Base-by-base conservation (phyloP, 2,113 vertebrate genomes). In the Eptatretus burgeri region DNA sequence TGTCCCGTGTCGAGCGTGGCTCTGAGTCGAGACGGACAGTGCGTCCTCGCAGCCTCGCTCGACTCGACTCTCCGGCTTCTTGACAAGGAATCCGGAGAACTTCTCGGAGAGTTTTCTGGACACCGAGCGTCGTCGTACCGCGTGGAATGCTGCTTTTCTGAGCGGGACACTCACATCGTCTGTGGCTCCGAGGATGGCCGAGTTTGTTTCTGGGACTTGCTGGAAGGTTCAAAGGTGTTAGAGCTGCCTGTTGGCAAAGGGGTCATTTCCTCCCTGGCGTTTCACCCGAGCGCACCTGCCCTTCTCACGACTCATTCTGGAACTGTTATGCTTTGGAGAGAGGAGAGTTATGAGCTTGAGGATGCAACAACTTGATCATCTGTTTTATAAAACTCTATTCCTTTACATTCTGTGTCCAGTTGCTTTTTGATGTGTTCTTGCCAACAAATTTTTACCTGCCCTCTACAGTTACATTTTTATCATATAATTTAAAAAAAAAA, bases 1-100 rank as follows among this genome's bases (percentile, higher is more conserved):
- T 86, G 82, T 73, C 84, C 88, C 52, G 81, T 94, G 73, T 88
- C 83, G 2, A 85, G 85, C n/a, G 80, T 84, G 66, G 85, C 85
- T 68, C 89, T 93, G 75, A 94, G 79, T 75, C 81, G 76, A 66
- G 85, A 93, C 0, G 77, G 80, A 11, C 85, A 89, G 70, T 88
- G 85, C 51, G 74, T 72, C 0, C 74, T 93, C 64, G 77, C 72
- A 12, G 80, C 85, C 70, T 83, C 78, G 65, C 75, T 93, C 66
- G 87, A 91, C 67, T 85, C 85, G 17, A 73, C 77, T 0, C 70
- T 94, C 53, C 72, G 84, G 16, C 82, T 95, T 17, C 73, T 93
- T 19, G 87, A 94, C 71, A 95, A 93, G 69, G 83, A 77, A 71
- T 81, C 84, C 0, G 87, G 87, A 10, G 88, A 93, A 69, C 75